Evolutionary conservation across 2,113 vertebrate species (phyloP), one percentile per base, ranked within the genome.

Genomic region (Apaloderma vittatum): DNA sequence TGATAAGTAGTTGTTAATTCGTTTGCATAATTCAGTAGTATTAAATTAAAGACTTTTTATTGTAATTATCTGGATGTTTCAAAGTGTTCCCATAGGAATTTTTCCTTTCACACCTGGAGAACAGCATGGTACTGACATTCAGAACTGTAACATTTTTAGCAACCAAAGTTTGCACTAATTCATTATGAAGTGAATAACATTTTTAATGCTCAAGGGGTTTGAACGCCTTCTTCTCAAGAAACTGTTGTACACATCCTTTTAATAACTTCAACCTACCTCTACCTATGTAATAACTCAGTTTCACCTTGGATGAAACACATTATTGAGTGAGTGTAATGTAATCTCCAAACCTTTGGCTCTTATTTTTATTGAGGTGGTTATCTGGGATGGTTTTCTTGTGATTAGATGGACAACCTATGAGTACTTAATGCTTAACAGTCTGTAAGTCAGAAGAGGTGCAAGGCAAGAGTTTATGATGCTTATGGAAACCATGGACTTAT

Each of bases 1-100:
- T 82, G 70, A 51, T 90, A 84, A 94, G 93, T 93, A 88, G 48
- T 27, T 84, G 8, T 34, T 59, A 26, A 52, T 94, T 90, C 29
- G 36, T 91, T 75, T 80, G 12, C 29, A 48, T 67, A 66, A 70
- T 84, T 95, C 65, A 40, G 6, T 84, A 80, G 63, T 15, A 79
- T 66, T 46, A 48, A 76, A 62, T 3, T 4, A 45, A 82, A 18
- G 6, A 55, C 5, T 65, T 88, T 68, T 79, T 14, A 43, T 30
- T 87, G 52, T 12, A 66, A 43, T 72, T 92, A 37, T 18, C 19
- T 75, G 45, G 17, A 30, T 55, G 36, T 46, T 93, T 96, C n/a
- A 74, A 75, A 23, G 26, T 76, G 32, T n/a, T 80, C 15, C 48
- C 46, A 5, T 14, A 77, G 48, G 72, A 84, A 10, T 88, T 92